A percentile compares a stretch with the other conserved stretches of the same genome.
Conservation (phyloP, 2,888 invertebrate species). For the Nomada lathburiana region DNA sequence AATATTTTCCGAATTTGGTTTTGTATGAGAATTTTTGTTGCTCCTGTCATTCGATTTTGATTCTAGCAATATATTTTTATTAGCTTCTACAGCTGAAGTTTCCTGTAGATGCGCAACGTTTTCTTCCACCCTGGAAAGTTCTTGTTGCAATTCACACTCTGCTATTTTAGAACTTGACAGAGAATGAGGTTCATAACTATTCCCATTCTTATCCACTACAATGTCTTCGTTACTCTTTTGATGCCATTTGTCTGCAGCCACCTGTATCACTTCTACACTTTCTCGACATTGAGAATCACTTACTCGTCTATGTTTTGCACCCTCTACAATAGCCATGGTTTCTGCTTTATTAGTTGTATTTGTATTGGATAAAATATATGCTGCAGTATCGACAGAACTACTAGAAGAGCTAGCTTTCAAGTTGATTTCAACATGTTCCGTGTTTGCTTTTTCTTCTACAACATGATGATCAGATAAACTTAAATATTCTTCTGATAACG, state of each 20-base stretch:
- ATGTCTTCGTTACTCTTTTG: background rate
- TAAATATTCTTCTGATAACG: constrained; percentile 57
- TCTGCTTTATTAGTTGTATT: constrained; percentile 74
- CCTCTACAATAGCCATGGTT: constrained; percentile 70
- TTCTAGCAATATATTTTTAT: background rate
- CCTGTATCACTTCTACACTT: background rate
- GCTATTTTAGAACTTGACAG: background rate
- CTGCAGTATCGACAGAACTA: constrained; percentile 78
- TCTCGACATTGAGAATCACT: background rate
- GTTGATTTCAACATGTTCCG: background rate
- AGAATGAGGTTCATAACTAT: background rate
- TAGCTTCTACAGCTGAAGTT: background rate
- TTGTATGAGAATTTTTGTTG: background rate
- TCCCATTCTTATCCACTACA: background rate
- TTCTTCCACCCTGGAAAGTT: background rate
- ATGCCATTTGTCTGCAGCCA: background rate
- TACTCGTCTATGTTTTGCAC: constrained; percentile 50
- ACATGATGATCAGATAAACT: background rate
- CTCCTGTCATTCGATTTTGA: background rate
- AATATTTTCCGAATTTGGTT: background rate
- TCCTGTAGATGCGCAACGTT: background rate
- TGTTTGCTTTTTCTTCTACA: background rate
- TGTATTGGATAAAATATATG: constrained; percentile 76
- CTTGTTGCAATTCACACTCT: background rate
- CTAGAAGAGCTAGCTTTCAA: constrained; percentile 46